Conservation (phyloP, 2,888 invertebrate species). For the Ethmia dodecea region DNA sequence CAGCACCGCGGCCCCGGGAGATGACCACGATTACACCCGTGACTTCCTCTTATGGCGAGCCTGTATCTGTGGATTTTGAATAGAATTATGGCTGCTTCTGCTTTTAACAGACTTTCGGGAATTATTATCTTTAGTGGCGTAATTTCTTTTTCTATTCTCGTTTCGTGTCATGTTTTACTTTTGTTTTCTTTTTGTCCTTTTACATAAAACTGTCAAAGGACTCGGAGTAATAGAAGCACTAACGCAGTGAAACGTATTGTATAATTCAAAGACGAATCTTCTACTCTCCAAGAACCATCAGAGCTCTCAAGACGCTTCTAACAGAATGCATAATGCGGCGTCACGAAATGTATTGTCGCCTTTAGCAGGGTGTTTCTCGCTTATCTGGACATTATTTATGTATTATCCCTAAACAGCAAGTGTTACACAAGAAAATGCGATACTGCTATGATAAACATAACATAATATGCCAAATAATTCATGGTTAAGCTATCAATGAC, state of each 20-base stretch:
- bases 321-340: slow-evolving; percentile 38
- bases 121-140: too few species aligned
- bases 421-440: too few species aligned
- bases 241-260: slow-evolving; percentile 31
- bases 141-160: too few species aligned
- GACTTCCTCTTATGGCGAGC: slow-evolving; percentile 65
- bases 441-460: too few species aligned
- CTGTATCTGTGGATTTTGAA: slow-evolving; percentile 60
- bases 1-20: slow-evolving; percentile 45
- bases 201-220: too few species aligned
- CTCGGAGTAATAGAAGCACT: slow-evolving; percentile 27
- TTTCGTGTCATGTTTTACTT: background rate
- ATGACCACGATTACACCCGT: slow-evolving; percentile 62
- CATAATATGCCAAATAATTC: too few species aligned
- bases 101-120: slow-evolving; percentile 22
- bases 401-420: too few species aligned
- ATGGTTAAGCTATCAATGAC: too few species aligned
- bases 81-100: slow-evolving; percentile 50
- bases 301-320: slow-evolving; percentile 29
- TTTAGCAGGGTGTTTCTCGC: too few species aligned
- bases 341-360: slow-evolving; percentile 11
- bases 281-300: slow-evolving; percentile 33
- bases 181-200: too few species aligned
- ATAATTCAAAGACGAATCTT: slow-evolving; percentile 37
- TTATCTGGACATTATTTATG: too few species aligned